phyloP scores from a whole-genome alignment of 2,888 invertebrate genomes.

The Mesoligia furuncula region DNA sequence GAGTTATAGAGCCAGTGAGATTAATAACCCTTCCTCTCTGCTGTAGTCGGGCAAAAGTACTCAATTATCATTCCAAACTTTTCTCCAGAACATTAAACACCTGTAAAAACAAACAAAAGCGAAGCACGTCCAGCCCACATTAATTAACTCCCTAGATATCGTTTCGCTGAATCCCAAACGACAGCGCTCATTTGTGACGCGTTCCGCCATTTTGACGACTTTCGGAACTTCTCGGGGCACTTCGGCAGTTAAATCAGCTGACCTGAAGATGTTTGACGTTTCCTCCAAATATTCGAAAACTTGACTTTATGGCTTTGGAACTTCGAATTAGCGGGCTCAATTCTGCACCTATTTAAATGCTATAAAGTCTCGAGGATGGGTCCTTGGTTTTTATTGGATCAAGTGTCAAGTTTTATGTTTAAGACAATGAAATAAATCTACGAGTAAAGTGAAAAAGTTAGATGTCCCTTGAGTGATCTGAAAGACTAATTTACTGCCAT shows the following conservation, averaged over 20 bases:
- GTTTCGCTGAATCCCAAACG: constrained; percentile 47
- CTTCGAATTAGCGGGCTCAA: constrained; percentile 49
- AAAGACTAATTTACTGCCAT: constrained; percentile 27
- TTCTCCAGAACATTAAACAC: constrained; percentile 41
- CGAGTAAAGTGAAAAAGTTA: constrained; percentile 22
- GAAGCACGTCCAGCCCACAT: constrained; percentile 34
- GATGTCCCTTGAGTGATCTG: constrained; percentile 19
- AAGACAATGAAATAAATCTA: constrained; percentile 26
- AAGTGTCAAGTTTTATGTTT: constrained; percentile 48
- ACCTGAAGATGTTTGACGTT: constrained; percentile 59
- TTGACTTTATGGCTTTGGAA: constrained; percentile 55
- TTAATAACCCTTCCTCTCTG: neutral
- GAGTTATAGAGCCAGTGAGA: neutral
- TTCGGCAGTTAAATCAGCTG: constrained; percentile 55
- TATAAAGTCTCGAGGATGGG: constrained; percentile 45
- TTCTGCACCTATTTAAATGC: constrained; percentile 54
- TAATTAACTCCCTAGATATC: constrained; percentile 53
- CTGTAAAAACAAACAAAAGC: constrained; percentile 45
- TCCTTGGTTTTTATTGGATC: constrained; percentile 51
- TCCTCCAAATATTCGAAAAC: constrained; percentile 42
- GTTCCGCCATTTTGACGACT: constrained; percentile 44
- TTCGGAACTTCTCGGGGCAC: constrained; percentile 32
- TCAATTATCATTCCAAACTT: constrained; percentile 27
- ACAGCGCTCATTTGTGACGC: constrained; percentile 51
- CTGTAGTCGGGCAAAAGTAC: constrained; percentile 1